phyloP scores from a whole-genome alignment of 2,888 invertebrate genomes.

The Hecatera dysodea region DNA sequence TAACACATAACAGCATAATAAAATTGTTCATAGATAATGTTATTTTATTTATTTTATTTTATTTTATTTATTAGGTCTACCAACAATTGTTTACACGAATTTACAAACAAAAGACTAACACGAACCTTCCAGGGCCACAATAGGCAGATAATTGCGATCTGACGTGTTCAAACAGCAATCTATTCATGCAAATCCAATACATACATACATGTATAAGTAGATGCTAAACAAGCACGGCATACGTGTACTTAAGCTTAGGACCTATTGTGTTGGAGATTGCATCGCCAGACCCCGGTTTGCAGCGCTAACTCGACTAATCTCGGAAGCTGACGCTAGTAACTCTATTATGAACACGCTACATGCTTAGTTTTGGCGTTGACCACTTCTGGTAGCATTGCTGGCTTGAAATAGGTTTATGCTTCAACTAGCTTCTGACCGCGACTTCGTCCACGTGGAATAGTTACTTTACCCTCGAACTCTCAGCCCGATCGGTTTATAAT shows the following conservation, averaged over 20 bases:
- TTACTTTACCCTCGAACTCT: too few species aligned
- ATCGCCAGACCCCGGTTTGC: constrained; percentile 30
- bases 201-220: constrained; percentile 15
- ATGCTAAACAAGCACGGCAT: constrained; percentile 15
- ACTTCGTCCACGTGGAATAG: too few species aligned
- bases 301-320: constrained; percentile 43
- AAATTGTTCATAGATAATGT: too few species aligned
- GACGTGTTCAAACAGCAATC: constrained; percentile 40
- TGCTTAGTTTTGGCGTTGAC: not conserved
- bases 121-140: not conserved
- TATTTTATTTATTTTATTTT: too few species aligned
- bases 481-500: too few species aligned
- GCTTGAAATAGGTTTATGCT: too few species aligned
- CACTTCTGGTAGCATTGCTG: not conserved
- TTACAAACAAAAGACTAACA: not conserved
- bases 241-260: constrained; percentile 26
- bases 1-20: too few species aligned
- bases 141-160: constrained; percentile 12
- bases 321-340: constrained; percentile 8
- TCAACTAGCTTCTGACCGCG: too few species aligned
- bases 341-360: not conserved
- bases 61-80: too few species aligned
- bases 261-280: constrained; percentile 57
- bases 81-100: too few species aligned
- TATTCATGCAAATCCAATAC: constrained; percentile 56